A percentile compares a stretch with the other conserved stretches of the same genome.
phyloP scores from a whole-genome alignment of 1,140 invertebrate species.

The Lepidurus couesii region DNA sequence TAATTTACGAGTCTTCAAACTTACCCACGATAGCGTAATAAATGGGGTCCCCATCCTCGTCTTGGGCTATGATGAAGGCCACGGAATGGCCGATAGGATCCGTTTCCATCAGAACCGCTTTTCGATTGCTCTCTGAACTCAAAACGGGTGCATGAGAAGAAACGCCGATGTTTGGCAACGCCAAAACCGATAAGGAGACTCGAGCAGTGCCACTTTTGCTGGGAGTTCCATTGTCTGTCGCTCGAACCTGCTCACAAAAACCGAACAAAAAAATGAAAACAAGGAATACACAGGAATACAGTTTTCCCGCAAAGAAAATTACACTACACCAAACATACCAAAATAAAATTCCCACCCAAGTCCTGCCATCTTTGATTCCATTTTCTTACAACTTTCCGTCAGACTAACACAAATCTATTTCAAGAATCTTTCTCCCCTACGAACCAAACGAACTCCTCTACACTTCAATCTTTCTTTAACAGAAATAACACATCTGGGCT shows the following conservation, averaged over 20 bases:
- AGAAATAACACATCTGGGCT: too few species aligned
- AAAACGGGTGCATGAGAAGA: slow-evolving; percentile 52
- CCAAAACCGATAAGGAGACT: slow-evolving; percentile 50
- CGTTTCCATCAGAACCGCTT: slow-evolving; percentile 71
- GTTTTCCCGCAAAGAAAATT: too few species aligned
- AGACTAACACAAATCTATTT: background rate
- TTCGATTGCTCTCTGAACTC: slow-evolving; percentile 47
- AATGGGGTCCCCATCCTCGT: slow-evolving; percentile 73
- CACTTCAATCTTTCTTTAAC: background rate
- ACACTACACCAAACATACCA: too few species aligned
- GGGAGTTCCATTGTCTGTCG: slow-evolving; percentile 67
- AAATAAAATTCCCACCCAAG: too few species aligned
- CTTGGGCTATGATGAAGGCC: slow-evolving; percentile 68
- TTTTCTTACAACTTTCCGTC: background rate
- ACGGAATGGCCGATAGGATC: slow-evolving; percentile 78
- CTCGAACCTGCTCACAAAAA: slow-evolving; percentile 57
- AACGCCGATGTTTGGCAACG: slow-evolving; percentile 34
- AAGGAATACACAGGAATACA: too few species aligned
- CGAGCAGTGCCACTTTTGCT: slow-evolving; percentile 61
- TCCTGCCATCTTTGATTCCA: too few species aligned
- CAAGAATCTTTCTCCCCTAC: background rate
- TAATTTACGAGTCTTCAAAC: slow-evolving; percentile 41
- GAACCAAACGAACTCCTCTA: background rate
- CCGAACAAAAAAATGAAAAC: too few species aligned
- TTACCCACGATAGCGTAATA: slow-evolving; percentile 86